Conservation (phyloP, 2,888 invertebrate genomes). For the Bombylius discolor region DNA sequence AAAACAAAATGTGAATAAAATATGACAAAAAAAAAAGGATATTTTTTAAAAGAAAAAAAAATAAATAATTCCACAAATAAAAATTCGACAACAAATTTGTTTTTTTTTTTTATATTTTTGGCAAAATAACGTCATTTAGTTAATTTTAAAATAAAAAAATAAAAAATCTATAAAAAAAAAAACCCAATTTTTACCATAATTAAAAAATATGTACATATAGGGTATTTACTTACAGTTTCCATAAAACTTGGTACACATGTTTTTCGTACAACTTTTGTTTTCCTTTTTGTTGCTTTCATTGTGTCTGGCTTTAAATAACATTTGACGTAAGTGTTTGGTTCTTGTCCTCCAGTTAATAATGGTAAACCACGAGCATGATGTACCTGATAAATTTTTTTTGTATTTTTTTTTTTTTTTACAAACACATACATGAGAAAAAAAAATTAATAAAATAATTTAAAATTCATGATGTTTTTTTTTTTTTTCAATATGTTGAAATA, state of each 20-base stretch:
- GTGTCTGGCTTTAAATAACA: constrained; percentile 87
- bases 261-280: constrained; percentile 84
- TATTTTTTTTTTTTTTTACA: no score
- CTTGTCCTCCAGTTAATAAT: constrained; percentile 61
- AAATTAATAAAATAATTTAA: no score
- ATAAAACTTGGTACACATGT: constrained; percentile 95
- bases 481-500: no score
- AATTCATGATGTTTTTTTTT: no score
- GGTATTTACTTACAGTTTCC: constrained; percentile 64
- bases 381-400: constrained; percentile 34
- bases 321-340: constrained; percentile 82
- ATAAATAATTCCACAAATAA: neutral
- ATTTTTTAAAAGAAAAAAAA: neutral
- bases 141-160: no score
- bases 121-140: neutral
- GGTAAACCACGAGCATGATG: constrained; percentile 85
- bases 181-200: neutral
- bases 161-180: no score
- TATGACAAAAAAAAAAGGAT: neutral
- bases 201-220: neutral
- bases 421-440: no score
- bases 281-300: constrained; percentile 84
- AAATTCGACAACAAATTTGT: neutral
- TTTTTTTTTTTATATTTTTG: neutral
- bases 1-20: neutral